Evolutionary conservation across 2,113 vertebrate species (phyloP).

Genomic region (Istiophorus platypterus): DNA sequence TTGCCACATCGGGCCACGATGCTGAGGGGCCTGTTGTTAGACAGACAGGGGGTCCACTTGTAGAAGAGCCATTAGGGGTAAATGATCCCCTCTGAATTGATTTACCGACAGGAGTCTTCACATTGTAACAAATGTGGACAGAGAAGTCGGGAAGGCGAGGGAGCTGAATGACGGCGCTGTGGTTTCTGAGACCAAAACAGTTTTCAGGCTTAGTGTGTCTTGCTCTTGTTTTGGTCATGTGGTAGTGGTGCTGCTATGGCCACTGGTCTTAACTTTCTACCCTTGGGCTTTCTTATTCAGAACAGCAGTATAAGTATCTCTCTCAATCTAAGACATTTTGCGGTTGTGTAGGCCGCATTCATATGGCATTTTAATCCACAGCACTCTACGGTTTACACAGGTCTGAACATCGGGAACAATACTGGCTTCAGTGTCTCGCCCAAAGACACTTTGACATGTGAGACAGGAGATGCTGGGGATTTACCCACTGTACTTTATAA

Average conservation of each 20-base stretch:
- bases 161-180: slow-evolving; percentile 43
- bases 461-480: too few relatives aligned
- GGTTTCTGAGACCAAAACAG: slow-evolving; percentile 13
- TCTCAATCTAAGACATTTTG: background rate
- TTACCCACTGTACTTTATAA: too few relatives aligned
- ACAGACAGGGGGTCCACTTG: slow-evolving; percentile 76
- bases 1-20: slow-evolving; percentile 70
- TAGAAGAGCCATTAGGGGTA: slow-evolving; percentile 78
- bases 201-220: slow-evolving; percentile 10
- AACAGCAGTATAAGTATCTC: background rate
- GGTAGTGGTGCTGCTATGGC: background rate
- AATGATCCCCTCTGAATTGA: slow-evolving; percentile 78
- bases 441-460: background rate
- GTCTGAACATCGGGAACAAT: too few relatives aligned
- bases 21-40: slow-evolving; percentile 71
- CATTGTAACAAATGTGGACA: slow-evolving; percentile 58
- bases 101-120: slow-evolving; percentile 67
- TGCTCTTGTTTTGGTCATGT: slow-evolving; percentile 7
- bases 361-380: background rate
- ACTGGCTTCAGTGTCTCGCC: background rate
- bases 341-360: background rate
- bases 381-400: too few relatives aligned
- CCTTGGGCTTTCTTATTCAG: background rate
- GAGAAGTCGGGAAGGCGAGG: slow-evolving; percentile 31
- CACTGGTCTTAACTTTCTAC: background rate